These are phyloP conservation scores for Otolemur garnettii DNA, from an alignment of 2,113 vertebrate genomes.

Conservation along the genomic window DNA sequence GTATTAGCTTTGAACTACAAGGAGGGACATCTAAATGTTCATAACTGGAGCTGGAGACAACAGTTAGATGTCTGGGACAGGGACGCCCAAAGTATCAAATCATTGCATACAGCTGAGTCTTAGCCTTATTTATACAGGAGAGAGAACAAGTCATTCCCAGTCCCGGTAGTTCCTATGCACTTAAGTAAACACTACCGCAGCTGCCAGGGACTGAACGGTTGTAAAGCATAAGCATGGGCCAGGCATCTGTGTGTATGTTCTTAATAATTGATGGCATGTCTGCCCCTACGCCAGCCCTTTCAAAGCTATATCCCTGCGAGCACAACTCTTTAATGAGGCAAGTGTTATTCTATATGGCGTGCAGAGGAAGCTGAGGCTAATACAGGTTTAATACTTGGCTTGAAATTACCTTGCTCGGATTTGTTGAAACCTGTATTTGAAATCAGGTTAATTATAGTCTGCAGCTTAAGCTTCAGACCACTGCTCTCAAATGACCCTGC, in stretches of 20 bases:
- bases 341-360: background rate
- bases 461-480: background rate
- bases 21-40: background rate
- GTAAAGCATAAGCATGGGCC: background rate
- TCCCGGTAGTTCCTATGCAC: accelerated
- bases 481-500: background rate
- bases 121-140: background rate
- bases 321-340: background rate
- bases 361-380: background rate
- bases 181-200: background rate
- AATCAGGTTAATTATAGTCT: background rate
- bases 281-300: background rate
- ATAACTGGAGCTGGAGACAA: background rate
- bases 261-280: background rate
- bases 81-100: background rate
- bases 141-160: background rate
- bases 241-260: background rate
- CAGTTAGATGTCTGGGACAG: background rate
- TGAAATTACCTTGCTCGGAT: background rate
- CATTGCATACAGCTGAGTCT: background rate
- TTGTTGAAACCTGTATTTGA: background rate
- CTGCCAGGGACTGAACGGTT: background rate
- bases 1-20: background rate
- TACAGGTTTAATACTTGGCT: background rate
- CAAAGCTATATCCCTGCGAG: background rate